A percentile compares a stretch with the other conserved stretches of the same genome.
Conservation (phyloP, 2,797 vertebrate genomes). For the Numenius phaeopus region DNA sequence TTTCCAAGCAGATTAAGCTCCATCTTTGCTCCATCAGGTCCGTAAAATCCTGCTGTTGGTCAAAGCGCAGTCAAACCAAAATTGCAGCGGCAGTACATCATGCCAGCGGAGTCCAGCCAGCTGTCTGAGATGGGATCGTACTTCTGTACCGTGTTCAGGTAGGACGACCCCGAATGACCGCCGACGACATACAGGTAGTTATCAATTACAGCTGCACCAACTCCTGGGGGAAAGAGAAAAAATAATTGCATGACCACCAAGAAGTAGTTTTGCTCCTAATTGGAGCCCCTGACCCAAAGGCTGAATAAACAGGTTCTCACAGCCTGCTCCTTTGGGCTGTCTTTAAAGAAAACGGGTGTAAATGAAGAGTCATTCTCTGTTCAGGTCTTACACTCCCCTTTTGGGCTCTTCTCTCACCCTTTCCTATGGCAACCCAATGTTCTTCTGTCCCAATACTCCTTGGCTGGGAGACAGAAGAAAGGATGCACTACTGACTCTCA, state of each 20-base stretch:
- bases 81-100: constrained; percentile 98
- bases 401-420: rapidly evolving
- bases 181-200: constrained; percentile 98
- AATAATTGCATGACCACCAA: background rate
- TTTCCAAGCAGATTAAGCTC: constrained; percentile 42
- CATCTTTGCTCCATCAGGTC: constrained; percentile 46
- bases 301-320: rapidly evolving
- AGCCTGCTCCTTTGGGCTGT: background rate
- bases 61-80: constrained; percentile 97
- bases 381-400: background rate
- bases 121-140: constrained; percentile 95
- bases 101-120: constrained; percentile 96
- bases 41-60: constrained; percentile 63
- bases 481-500: background rate
- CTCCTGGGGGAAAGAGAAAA: constrained; percentile 80
- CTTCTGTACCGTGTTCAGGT: constrained; percentile 96
- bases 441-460: background rate
- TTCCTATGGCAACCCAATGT: rapidly evolving
- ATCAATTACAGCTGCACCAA: constrained; percentile 95
- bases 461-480: background rate
- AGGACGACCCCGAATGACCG: constrained; percentile 96
- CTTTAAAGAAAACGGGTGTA: rapidly evolving
- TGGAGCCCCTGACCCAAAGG: background rate
- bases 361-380: rapidly evolving
- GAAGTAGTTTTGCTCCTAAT: rapidly evolving